Percentiles rank a stretch among this genome's conserved stretches.
Evolutionary conservation across 1,140 invertebrate genomes (phyloP).

Genomic region (Pseudachorutes palmiensis): DNA sequence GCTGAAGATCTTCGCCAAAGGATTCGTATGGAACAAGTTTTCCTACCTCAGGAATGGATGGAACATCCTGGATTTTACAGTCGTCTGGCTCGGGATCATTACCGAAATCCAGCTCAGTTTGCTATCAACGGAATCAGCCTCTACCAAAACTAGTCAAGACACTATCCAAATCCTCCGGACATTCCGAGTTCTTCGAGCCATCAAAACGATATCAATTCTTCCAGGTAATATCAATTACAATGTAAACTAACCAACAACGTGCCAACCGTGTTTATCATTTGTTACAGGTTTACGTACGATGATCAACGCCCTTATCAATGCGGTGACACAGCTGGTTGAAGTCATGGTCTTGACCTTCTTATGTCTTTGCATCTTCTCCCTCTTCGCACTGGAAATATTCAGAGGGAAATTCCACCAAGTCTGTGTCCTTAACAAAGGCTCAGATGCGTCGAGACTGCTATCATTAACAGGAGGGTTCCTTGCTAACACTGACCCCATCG

Average conservation of each 20-base stretch:
- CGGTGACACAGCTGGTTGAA: constrained; percentile 87
- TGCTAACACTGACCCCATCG: constrained; percentile 3
- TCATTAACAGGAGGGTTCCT: neutral
- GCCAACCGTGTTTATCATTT: no score
- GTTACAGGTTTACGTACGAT: constrained; percentile 82
- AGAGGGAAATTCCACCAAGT: constrained; percentile 86
- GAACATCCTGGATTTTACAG: constrained; percentile 96
- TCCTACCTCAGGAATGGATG: constrained; percentile 92
- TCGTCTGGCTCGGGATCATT: constrained; percentile 86
- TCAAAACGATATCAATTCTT: constrained; percentile 94
- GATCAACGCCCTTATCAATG: constrained; percentile 89
- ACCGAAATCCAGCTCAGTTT: constrained; percentile 55
- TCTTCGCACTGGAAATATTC: constrained; percentile 84
- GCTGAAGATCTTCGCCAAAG: constrained; percentile 89
- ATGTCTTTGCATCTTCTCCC: constrained; percentile 90
- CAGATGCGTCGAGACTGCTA: neutral
- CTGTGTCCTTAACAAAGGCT: constrained; percentile 54
- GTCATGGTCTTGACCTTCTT: constrained; percentile 93
- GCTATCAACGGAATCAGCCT: constrained; percentile 21
- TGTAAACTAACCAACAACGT: no score
- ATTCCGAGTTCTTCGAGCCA: constrained; percentile 83
- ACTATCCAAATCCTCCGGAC: constrained; percentile 81
- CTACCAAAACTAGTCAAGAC: no score
- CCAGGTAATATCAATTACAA: no score
- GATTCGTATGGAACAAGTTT: constrained; percentile 89